phyloP scores from a whole-genome alignment of 2,888 invertebrate species.

The Xiphydria camelus region DNA sequence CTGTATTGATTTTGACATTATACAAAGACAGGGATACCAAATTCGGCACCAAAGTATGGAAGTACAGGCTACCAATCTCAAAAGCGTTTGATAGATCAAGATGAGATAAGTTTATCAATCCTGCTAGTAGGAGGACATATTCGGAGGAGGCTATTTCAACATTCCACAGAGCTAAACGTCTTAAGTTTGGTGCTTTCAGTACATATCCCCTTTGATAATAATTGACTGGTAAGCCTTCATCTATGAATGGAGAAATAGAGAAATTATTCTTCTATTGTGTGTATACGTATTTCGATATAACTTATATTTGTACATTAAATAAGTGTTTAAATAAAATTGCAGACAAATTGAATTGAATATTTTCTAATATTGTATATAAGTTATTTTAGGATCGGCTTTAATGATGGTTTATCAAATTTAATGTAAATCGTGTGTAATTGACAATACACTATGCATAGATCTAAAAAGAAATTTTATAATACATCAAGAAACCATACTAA shows the following conservation, averaged over 20 bases:
- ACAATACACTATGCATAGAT: no score
- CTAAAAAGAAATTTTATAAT: no score
- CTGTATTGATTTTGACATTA: slow-evolving; percentile 65
- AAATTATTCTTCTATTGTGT: neutral
- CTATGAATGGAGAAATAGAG: slow-evolving; percentile 23
- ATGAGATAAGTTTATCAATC: slow-evolving; percentile 66
- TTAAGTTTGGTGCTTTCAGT: slow-evolving; percentile 65
- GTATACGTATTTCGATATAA: no score
- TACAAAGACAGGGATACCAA: slow-evolving; percentile 78
- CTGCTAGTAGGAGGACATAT: slow-evolving; percentile 63
- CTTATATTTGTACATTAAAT: no score
- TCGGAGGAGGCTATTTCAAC: slow-evolving; percentile 61
- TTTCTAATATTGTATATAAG: no score
- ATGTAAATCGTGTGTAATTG: no score
- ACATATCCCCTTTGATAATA: slow-evolving; percentile 60
- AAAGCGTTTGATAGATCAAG: slow-evolving; percentile 74
- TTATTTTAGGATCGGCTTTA: no score
- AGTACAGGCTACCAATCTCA: slow-evolving; percentile 68
- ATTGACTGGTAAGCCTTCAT: slow-evolving; percentile 28
- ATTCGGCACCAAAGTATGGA: slow-evolving; percentile 68
- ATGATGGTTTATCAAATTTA: no score
- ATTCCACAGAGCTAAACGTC: slow-evolving; percentile 64
- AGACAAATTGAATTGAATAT: no score
- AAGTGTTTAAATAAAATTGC: no score
- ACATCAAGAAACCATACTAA: no score